Conservation (phyloP, 2,113 vertebrate species). For the Poicephalus gulielmi region DNA sequence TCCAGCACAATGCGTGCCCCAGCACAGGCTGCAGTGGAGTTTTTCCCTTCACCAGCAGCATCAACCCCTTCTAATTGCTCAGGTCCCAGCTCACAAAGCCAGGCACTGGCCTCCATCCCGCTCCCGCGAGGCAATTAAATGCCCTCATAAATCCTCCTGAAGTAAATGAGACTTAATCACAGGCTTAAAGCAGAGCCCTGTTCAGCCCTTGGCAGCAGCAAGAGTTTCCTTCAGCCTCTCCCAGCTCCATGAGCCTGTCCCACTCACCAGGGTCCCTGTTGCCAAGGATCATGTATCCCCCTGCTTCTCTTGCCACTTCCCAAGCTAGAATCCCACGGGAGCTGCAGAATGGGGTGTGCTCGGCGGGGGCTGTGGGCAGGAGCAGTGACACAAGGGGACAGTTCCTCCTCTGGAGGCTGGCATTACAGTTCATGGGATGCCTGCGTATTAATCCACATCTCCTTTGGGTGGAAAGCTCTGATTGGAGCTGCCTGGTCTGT, state of each 20-base stretch:
- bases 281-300: background rate
- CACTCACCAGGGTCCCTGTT: accelerated
- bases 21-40: background rate
- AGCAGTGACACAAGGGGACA: background rate
- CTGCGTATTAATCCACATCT: background rate
- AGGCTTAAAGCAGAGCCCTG: background rate
- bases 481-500: background rate
- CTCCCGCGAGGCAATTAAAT: background rate
- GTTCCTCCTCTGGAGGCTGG: accelerated
- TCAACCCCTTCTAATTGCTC: background rate
- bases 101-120: background rate
- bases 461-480: background rate
- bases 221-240: background rate
- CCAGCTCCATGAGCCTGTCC: background rate
- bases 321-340: background rate
- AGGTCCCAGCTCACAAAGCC: background rate
- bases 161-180: slow-evolving; percentile 25
- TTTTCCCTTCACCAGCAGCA: background rate
- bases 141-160: slow-evolving; percentile 37
- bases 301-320: background rate
- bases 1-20: background rate
- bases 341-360: background rate
- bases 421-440: too few relatives aligned
- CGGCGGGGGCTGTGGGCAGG: background rate
- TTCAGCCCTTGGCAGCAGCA: background rate